Evolutionary conservation across 1,140 invertebrate genomes (phyloP), one percentile per base, ranked within the genome.

Genomic region (Thrips palmi): DNA sequence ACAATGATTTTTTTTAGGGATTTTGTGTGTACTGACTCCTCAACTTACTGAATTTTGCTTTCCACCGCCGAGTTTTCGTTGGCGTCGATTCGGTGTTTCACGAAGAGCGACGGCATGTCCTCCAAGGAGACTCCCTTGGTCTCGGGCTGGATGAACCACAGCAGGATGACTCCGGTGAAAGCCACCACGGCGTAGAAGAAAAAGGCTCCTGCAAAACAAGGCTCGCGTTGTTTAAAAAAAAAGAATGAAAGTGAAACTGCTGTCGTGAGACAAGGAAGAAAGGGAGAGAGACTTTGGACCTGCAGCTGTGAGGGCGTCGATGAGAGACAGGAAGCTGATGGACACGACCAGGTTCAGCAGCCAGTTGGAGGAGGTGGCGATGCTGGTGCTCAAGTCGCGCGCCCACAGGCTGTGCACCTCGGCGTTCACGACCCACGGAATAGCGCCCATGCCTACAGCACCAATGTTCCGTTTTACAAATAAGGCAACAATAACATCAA

Each of bases 401-500:
- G 68, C 65, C 71, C 71, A 74, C 18, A 66, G 49, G 7, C 71
- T 71, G 50, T 69, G 74, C 30, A 74, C 70, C 52, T 74, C 71
- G 12, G 68, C 66, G 48, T 71, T 74, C 8, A 74, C 62, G 3
- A 70, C 70, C 71, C 71, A 74, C 25, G 71, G 71, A 61, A 74
- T 68, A 14, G 69, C 67, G 8, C 70, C 69, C 63, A 70, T 68
- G 18, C 69, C 48, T 49, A 52, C n/a, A n/a, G n/a, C n/a, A n/a
- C n/a, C n/a, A n/a, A n/a, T n/a, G n/a, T n/a, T n/a, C n/a, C n/a
- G n/a, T n/a, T n/a, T n/a, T n/a, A n/a, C n/a, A n/a, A n/a, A n/a
- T n/a, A n/a, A n/a, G n/a, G n/a, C n/a, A n/a, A n/a, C n/a, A n/a
- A n/a, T n/a, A n/a, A n/a, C n/a, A n/a, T n/a, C n/a, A n/a, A n/a